Evolutionary conservation across 2,888 invertebrate genomes (phyloP).

Genomic region (Drosophila setosimentum): DNA sequence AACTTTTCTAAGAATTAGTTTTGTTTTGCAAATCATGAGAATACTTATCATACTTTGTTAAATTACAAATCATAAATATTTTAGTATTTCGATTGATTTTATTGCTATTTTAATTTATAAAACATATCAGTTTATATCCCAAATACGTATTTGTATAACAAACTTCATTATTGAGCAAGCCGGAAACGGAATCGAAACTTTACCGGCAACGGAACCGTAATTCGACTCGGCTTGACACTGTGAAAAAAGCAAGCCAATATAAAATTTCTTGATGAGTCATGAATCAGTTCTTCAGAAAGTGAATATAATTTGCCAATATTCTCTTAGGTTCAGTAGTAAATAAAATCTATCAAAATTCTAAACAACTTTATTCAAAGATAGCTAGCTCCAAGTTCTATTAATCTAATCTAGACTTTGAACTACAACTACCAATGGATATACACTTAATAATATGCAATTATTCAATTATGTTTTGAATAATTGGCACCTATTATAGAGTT

Average conservation of each 20-base stretch:
- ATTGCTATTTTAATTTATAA: too few relatives aligned
- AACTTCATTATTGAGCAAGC: background rate
- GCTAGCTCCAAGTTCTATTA: too few relatives aligned
- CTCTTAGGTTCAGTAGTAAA: background rate
- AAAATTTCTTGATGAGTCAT: background rate
- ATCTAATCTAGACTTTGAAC: background rate
- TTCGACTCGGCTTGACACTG: background rate
- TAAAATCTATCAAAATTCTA: background rate
- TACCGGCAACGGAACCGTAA: background rate
- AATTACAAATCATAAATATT: background rate
- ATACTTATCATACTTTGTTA: background rate
- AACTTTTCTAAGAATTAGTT: background rate
- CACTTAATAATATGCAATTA: background rate
- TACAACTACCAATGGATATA: background rate
- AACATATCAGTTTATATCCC: background rate
- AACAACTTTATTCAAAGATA: background rate
- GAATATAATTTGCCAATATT: background rate
- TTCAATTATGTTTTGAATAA: background rate
- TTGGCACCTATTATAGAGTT: background rate
- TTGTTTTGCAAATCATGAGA: background rate
- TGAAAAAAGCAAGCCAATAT: background rate
- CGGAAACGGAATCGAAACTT: background rate
- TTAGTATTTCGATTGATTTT: background rate
- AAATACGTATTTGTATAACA: background rate
- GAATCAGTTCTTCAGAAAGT: background rate